Conservation (phyloP, 2,888 invertebrate genomes). For the Osmoderma eremita region DNA sequence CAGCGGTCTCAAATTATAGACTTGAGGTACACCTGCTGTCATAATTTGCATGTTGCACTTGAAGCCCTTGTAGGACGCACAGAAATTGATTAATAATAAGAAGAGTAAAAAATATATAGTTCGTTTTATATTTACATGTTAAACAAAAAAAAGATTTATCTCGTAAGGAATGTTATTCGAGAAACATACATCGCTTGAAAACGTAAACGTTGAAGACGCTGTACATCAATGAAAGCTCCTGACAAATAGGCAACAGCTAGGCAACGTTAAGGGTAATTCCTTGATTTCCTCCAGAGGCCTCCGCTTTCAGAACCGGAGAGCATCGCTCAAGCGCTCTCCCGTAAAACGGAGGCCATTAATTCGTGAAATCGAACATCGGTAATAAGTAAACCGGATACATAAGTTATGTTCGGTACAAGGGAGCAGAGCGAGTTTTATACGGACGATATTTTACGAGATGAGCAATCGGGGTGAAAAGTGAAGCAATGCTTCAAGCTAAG, state of each 20-base stretch:
- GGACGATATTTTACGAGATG: conserved; percentile 35
- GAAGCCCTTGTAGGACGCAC: no score
- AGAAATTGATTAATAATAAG: no score
- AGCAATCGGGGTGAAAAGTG: conserved; percentile 36
- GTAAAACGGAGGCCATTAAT: conserved; percentile 29
- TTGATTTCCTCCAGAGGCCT: conserved; percentile 14
- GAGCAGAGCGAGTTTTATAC: conserved; percentile 24
- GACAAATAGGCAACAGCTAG: conserved; percentile 12
- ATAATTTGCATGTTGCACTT: no score
- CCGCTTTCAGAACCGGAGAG: neutral
- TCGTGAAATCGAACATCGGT: conserved; percentile 35
- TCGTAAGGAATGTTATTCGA: no score
- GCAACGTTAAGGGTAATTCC: conserved; percentile 11
- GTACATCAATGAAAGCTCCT: no score
- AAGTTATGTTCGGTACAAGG: conserved; percentile 27
- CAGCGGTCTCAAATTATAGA: no score
- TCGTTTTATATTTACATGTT: no score
- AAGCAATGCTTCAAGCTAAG: conserved; percentile 31
- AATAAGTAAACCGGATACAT: conserved; percentile 37
- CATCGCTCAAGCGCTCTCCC: conserved; percentile 26
- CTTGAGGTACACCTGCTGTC: no score
- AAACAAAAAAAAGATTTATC: no score
- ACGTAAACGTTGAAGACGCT: no score
- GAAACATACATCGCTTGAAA: no score
- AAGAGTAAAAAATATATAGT: no score